phyloP scores from a whole-genome alignment of 2,113 vertebrate genomes.

The Prunella fulvescens region DNA sequence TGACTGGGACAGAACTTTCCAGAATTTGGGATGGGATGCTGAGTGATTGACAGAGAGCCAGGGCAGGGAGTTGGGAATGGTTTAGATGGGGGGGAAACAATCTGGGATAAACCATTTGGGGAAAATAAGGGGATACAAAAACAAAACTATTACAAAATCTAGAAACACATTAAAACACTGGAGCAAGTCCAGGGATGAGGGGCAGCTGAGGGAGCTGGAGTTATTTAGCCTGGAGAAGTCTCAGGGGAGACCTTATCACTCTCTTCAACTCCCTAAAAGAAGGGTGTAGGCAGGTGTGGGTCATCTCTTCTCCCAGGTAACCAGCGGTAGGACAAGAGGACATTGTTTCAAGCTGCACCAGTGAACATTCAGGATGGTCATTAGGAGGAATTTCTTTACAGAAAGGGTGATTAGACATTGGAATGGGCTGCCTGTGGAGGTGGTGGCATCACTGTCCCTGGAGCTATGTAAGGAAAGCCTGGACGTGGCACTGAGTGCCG shows the following conservation, averaged over 20 bases:
- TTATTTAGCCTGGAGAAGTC: background rate
- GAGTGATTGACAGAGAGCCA: too few species aligned
- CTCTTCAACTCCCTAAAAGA: background rate
- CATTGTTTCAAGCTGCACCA: background rate
- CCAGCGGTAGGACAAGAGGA: background rate
- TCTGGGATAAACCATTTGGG: too few species aligned
- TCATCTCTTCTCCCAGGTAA: background rate
- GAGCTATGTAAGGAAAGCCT: background rate
- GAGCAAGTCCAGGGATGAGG: background rate
- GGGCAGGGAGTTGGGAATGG: too few species aligned
- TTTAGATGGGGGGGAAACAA: too few species aligned
- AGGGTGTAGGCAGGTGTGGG: background rate
- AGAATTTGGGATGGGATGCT: too few species aligned
- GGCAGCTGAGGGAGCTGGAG: background rate
- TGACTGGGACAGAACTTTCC: too few species aligned
- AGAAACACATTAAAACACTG: too few species aligned
- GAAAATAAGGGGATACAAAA: too few species aligned
- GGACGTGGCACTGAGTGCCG: background rate
- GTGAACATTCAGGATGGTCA: background rate
- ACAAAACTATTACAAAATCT: too few species aligned
- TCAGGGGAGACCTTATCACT: background rate
- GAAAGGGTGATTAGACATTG: background rate
- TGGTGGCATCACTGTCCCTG: background rate
- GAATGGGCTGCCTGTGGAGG: background rate
- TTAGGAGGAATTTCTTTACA: background rate